Evolutionary conservation across 92 coral and sea anemone species (phyloP).

Genomic region (Pocillopora meandrina): DNA sequence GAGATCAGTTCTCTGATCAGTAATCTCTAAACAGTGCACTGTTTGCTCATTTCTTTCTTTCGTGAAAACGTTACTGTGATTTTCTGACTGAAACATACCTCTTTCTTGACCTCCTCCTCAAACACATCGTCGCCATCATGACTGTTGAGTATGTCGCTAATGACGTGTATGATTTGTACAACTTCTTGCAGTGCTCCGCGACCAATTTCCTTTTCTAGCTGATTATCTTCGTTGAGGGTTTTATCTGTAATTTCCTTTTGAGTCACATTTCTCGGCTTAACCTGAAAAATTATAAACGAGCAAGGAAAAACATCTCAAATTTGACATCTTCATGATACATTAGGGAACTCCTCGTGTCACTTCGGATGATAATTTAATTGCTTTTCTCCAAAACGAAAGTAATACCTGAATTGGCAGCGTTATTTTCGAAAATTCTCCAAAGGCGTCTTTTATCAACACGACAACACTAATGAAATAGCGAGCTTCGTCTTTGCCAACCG

Average conservation of each 20-base stretch:
- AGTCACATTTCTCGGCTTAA: slow-evolving; percentile 4
- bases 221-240: slow-evolving; percentile 21
- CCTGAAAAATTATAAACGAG: background rate
- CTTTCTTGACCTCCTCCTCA: background rate
- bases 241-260: background rate
- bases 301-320: background rate
- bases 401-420: slow-evolving; percentile 57
- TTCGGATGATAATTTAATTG: too few species aligned
- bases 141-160: slow-evolving; percentile 59
- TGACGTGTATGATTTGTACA: slow-evolving; percentile 45
- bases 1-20: too few species aligned
- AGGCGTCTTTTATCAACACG: slow-evolving; percentile 75
- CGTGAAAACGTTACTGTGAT: background rate
- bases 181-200: slow-evolving; percentile 70
- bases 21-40: too few species aligned
- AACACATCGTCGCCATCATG: background rate
- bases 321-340: too few species aligned
- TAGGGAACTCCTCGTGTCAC: too few species aligned
- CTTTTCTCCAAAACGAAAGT: too few species aligned
- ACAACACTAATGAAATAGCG: slow-evolving; percentile 36
- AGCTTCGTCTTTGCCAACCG: slow-evolving; percentile 62
- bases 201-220: slow-evolving; percentile 37
- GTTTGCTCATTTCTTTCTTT: too few species aligned
- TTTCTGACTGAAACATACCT: background rate
- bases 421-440: slow-evolving; percentile 58